Base-by-base conservation (phyloP, 2,888 invertebrate genomes). In the Synanthedon formicaeformis region DNA sequence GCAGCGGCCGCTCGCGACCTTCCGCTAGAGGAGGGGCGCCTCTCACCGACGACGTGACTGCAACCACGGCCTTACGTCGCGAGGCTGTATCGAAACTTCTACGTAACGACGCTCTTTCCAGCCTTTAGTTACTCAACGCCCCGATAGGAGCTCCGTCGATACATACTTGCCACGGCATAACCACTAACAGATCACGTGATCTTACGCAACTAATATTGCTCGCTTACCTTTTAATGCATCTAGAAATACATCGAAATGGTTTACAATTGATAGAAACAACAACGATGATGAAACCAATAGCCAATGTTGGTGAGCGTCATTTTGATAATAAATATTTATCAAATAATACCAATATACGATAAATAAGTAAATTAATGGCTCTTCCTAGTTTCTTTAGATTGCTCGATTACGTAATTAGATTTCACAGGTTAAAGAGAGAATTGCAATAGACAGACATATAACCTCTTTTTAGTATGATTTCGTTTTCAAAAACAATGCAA, bases 61-160 rank as follows among this genome's bases (percentile, higher is more conserved):
- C 81, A 81, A 79, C 81, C 80, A 76, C 85, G 86, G 86, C 86
- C 86, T 85, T 82, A 86, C 78, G 73, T 75, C 75, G 84, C 86
- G 86, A 86, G 86, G 84, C 80, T 85, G 83, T 84, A 85, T 85
- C 78, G 82, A 85, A 85, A 85, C 82, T 71, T 81, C 78, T 80
- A 84, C 84, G 84, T 83, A 85, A 85, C 80, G 78, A 78, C 81
- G 80, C 83, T 86, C 82, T 84, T 84, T 83, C 84, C 78, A 83
- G 69, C 71, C 61, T 85, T 23, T 85, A 73, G 80, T 86, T 86
- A 85, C 86, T 75, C 84, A 86, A 86, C 75, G 75, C 74, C 70
- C 34, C 73, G 75, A 84, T 83, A 82, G 73, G 69, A 72, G 81
- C 78, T 84, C 78, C 72, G 76, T 77, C 81, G 77, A 82, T 85